These are phyloP conservation scores for Abrostola triplasia DNA, from an alignment of 2,888 invertebrate genomes.

Conservation along the genomic window DNA sequence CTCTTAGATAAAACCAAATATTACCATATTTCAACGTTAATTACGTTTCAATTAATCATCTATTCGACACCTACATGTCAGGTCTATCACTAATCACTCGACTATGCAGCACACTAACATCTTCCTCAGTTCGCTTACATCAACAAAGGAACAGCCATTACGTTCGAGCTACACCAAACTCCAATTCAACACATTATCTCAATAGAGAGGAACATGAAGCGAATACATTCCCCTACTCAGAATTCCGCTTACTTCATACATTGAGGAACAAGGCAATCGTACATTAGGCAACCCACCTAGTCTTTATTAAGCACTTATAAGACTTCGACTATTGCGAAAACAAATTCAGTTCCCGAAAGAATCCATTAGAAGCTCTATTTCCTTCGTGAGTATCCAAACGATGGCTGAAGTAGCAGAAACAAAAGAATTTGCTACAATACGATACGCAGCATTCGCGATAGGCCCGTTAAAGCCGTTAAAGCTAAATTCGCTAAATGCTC, in stretches of 20 bases:
- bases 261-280: slow-evolving; percentile 9
- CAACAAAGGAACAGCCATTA: neutral
- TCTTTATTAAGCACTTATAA: slow-evolving; percentile 37
- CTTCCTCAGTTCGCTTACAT: neutral
- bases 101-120: neutral
- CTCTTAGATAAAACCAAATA: no score
- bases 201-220: neutral
- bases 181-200: slow-evolving; percentile 1
- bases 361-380: slow-evolving; percentile 6
- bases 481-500: slow-evolving; percentile 38
- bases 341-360: neutral
- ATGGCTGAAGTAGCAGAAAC: slow-evolving; percentile 25
- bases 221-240: neutral
- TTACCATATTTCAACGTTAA: no score
- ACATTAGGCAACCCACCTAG: slow-evolving; percentile 24
- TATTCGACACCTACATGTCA: no score
- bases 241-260: neutral
- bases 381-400: slow-evolving; percentile 14
- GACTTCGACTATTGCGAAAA: slow-evolving; percentile 30
- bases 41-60: no score
- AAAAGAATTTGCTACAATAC: slow-evolving; percentile 47
- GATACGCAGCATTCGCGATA: slow-evolving; percentile 19
- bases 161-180: neutral
- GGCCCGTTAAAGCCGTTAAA: slow-evolving; percentile 42
- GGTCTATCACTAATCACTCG: neutral